A percentile compares a stretch with the other conserved stretches of the same genome.
Evolutionary conservation across 2,797 vertebrate genomes (phyloP).

Genomic region (Catamblyrhynchus diadema): DNA sequence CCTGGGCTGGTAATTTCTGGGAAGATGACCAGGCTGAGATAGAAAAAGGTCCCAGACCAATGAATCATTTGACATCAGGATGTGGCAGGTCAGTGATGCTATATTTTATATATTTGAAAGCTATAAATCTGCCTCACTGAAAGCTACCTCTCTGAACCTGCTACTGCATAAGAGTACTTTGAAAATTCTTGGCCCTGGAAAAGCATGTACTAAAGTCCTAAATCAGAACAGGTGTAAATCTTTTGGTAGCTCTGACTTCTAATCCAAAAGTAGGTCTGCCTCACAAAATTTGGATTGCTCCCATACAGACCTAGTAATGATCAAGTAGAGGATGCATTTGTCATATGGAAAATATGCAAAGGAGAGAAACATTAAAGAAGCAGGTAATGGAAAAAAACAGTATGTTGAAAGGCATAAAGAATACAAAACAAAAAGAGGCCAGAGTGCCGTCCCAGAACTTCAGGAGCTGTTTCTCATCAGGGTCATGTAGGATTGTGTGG

Average conservation of each 20-base stretch:
- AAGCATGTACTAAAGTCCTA: not conserved
- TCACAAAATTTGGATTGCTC: not conserved
- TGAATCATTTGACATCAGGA: not conserved
- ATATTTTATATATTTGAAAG: not conserved
- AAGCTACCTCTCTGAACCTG: not conserved
- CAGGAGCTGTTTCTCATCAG: slow-evolving; percentile 9
- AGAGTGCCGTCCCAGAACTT: not conserved
- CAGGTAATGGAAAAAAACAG: slow-evolving; percentile 7
- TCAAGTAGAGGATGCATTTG: not conserved
- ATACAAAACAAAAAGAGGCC: not conserved
- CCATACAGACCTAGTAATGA: not conserved
- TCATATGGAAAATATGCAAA: not conserved
- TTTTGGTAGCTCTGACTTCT: not conserved
- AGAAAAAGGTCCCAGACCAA: not conserved
- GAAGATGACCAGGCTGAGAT: not conserved
- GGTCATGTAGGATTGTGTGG: not conserved
- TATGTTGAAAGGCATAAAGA: slow-evolving; percentile 1
- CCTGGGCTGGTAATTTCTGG: not conserved
- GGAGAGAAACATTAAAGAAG: not conserved
- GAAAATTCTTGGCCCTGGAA: not conserved
- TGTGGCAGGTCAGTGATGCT: not conserved
- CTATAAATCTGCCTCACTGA: not conserved
- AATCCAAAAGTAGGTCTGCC: not conserved
- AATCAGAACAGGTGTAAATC: slow-evolving; percentile 24
- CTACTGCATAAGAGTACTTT: not conserved